Percentiles rank a stretch among this genome's conserved stretches.
Evolutionary conservation across 2,888 invertebrate genomes (phyloP).

Genomic region (Mesodorylaimus sp.): DNA sequence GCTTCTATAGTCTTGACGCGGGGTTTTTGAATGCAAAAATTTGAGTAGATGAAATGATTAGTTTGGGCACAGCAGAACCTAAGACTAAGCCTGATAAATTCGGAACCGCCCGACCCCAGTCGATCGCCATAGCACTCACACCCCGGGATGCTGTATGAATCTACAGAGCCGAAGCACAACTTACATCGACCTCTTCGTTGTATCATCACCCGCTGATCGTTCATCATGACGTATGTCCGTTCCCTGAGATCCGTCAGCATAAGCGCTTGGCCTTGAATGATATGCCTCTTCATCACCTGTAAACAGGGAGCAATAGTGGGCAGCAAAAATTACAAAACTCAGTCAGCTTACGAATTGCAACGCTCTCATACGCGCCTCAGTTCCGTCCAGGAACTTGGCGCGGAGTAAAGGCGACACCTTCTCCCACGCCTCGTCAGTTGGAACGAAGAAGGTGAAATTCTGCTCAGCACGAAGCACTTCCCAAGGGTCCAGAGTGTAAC

Average conservation of each 20-base stretch:
- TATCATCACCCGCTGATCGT: conserved; percentile 27
- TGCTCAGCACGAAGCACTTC: conserved; percentile 28
- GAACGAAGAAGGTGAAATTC: conserved; percentile 73
- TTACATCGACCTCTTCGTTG: conserved; percentile 26
- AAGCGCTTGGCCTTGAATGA: conserved; percentile 53
- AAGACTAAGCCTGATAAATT: no score
- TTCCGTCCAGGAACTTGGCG: conserved; percentile 25
- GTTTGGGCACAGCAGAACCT: no score
- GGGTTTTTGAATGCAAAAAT: no score
- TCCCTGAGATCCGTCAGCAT: conserved; percentile 15
- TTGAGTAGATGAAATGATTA: no score
- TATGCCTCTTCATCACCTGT: conserved; percentile 66
- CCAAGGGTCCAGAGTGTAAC: conserved; percentile 28
- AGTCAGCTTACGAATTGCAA: conserved; percentile 20
- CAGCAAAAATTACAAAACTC: neutral
- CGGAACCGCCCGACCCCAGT: no score
- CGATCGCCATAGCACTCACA: no score
- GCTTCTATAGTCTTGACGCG: no score
- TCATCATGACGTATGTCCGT: conserved; percentile 29
- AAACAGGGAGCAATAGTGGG: conserved; percentile 25
- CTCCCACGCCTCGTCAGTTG: conserved; percentile 71
- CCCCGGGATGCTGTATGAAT: no score
- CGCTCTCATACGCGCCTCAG: conserved; percentile 26
- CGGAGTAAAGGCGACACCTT: conserved; percentile 38
- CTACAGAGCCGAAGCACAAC: no score